Conservation (phyloP, 2,797 vertebrate species). For the Gymnothorax javanicus region DNA sequence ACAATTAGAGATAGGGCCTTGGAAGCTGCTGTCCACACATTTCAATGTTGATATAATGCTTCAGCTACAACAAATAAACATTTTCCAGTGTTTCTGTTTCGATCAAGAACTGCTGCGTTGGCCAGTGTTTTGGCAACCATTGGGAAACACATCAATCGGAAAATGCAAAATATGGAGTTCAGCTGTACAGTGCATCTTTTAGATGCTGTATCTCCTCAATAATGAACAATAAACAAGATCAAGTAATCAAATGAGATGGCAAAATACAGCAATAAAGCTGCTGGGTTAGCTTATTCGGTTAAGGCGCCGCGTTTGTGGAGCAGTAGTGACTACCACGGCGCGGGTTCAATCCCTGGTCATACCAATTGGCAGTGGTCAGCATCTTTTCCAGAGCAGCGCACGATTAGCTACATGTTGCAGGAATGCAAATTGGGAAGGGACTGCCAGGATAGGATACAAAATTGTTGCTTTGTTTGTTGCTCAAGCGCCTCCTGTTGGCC, state of each 20-base stretch:
- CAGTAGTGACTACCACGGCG: no score
- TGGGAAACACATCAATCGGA: constrained; percentile 13
- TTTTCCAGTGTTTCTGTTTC: constrained; percentile 22
- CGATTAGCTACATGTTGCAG: no score
- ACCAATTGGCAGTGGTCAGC: no score
- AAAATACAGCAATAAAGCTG: constrained; percentile 5
- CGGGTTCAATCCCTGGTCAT: no score
- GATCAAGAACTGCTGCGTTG: constrained; percentile 17
- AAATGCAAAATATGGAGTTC: constrained; percentile 1
- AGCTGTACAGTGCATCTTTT: constrained; percentile 13
- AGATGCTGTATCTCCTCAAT: constrained; percentile 16
- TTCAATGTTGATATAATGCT: constrained; percentile 9
- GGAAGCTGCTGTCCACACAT: constrained; percentile 9
- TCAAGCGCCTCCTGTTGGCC: no score
- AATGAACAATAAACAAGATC: background rate
- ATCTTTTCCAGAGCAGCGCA: no score
- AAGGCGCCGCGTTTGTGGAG: no score
- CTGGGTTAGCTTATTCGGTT: no score
- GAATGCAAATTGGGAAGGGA: no score
- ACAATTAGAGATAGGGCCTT: background rate
- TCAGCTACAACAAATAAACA: constrained; percentile 20
- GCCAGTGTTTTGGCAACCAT: constrained; percentile 23
- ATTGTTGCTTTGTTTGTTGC: no score
- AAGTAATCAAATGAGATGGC: background rate
- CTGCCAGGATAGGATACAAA: no score